Evolutionary conservation across 2,113 vertebrate genomes (phyloP).

Genomic region (Xyliphius kryptos): DNA sequence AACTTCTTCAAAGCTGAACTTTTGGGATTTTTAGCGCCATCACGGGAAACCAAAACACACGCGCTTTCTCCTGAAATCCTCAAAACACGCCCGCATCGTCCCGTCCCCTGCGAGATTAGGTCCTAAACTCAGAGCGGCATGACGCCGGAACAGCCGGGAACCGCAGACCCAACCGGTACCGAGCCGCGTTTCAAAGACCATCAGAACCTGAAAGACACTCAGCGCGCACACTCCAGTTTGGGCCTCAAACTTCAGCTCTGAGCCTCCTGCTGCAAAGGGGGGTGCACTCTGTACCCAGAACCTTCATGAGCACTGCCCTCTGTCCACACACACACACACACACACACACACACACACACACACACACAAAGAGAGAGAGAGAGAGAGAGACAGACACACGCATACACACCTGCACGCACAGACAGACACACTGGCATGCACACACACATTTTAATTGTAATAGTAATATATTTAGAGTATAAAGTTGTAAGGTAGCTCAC

Average conservation of each 20-base stretch:
- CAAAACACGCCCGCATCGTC: background rate
- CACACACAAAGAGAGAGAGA: background rate
- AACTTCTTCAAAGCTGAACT: background rate
- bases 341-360: background rate
- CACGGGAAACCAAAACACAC: background rate
- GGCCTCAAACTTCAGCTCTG: conserved; percentile 23
- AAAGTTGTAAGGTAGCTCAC: no score
- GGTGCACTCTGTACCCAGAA: conserved; percentile 31
- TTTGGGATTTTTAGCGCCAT: conserved; percentile 15
- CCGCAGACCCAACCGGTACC: no score
- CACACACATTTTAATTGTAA: background rate
- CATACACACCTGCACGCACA: conserved; percentile 2
- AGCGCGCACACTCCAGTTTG: conserved; percentile 26
- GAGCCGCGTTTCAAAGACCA: no score
- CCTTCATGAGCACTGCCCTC: conserved; percentile 15
- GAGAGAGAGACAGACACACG: background rate
- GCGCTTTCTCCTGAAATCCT: background rate
- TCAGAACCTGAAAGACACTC: background rate
- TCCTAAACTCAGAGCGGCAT: no score
- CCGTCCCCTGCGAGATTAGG: background rate
- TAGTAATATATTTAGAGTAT: background rate
- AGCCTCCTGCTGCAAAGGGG: conserved; percentile 33
- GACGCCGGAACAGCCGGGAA: no score
- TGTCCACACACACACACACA: background rate
- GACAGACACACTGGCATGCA: background rate